Conservation (phyloP, 2,113 vertebrate genomes). For the Gnathonemus echidnorhynchus region DNA sequence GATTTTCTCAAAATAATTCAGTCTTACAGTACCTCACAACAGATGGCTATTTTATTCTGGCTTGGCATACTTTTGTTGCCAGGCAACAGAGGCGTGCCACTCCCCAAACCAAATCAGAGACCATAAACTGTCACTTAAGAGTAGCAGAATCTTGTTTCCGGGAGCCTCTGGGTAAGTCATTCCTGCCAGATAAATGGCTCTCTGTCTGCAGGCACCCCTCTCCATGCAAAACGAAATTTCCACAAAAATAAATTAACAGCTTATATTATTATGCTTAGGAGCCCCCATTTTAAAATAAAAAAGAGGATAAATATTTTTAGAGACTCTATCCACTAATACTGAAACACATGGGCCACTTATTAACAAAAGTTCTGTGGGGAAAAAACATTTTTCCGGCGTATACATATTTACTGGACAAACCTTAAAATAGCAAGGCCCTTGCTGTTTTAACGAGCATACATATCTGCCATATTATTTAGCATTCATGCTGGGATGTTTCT, state of each 20-base stretch:
- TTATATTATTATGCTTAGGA: slow-evolving; percentile 19
- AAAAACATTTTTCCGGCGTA: not conserved
- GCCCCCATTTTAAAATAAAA: slow-evolving; percentile 2
- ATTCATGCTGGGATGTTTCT: not conserved
- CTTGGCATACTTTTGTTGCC: slow-evolving; percentile 57
- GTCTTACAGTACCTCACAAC: slow-evolving; percentile 46
- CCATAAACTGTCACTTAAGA: slow-evolving; percentile 62
- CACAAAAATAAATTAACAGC: slow-evolving; percentile 32
- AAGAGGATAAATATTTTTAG: slow-evolving; percentile 15
- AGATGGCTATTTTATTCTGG: slow-evolving; percentile 61
- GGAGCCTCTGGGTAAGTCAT: slow-evolving; percentile 35
- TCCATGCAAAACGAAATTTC: slow-evolving; percentile 31
- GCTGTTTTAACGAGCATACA: not conserved
- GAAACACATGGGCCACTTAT: not conserved
- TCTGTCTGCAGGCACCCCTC: slow-evolving; percentile 8
- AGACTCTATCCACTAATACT: not conserved
- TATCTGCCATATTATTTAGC: not conserved
- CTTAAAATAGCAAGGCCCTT: not conserved
- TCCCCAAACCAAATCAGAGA: slow-evolving; percentile 57
- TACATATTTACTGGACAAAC: not conserved
- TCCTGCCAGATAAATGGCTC: slow-evolving; percentile 25
- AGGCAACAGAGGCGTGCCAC: slow-evolving; percentile 42
- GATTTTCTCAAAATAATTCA: slow-evolving; percentile 61
- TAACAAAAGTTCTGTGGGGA: not conserved
- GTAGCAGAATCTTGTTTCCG: slow-evolving; percentile 52